Percentiles rank a stretch among this genome's conserved stretches.
Evolutionary conservation across 2,888 invertebrate species (phyloP).

Genomic region (Ischnura elegans): DNA sequence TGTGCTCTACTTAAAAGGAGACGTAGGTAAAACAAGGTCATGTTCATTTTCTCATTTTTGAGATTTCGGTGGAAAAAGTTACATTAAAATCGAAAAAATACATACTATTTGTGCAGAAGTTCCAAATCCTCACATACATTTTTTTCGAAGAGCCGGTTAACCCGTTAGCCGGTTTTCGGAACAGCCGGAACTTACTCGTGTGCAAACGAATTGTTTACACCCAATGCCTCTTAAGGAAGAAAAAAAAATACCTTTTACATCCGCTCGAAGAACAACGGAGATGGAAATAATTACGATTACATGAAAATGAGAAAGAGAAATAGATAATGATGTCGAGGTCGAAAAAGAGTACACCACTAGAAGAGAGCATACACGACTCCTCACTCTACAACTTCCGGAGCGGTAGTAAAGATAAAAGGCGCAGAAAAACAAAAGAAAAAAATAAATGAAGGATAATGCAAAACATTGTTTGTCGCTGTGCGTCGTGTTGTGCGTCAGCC

Average conservation of each 20-base stretch:
- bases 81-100: not conserved
- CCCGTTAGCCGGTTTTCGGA: too few species aligned
- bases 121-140: not conserved
- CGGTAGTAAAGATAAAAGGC: not conserved
- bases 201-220: constrained; percentile 62
- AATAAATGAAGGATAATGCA: not conserved
- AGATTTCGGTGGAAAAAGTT: not conserved
- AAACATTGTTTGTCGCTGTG: not conserved
- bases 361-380: too few species aligned
- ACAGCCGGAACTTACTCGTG: not conserved
- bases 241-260: not conserved
- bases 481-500: not conserved
- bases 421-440: not conserved
- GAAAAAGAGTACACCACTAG: not conserved
- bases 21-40: not conserved
- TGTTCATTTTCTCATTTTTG: not conserved
- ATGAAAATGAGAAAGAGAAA: not conserved
- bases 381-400: constrained; percentile 43
- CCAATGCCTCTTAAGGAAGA: constrained; percentile 25
- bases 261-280: not conserved
- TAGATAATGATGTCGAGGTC: not conserved
- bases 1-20: not conserved
- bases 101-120: not conserved
- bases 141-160: not conserved
- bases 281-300: constrained; percentile 50